Base-by-base conservation (phyloP, 2,888 invertebrate species). In the Tineola bisselliella region DNA sequence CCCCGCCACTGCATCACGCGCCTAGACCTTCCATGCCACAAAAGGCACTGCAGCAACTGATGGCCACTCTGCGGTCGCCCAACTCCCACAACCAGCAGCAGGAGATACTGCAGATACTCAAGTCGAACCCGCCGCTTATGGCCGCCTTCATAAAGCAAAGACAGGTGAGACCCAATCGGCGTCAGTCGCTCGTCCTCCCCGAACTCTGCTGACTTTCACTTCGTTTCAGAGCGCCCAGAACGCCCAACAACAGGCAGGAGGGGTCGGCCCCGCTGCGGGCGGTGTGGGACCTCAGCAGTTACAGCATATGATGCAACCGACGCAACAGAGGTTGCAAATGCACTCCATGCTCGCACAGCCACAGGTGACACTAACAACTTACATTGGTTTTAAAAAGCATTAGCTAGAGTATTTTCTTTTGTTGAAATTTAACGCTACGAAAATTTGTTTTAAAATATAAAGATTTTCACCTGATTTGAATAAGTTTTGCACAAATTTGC, bases 71-170 rank as follows among this genome's bases (percentile, higher is more conserved):
- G 61, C 92, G 95, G 69, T 95, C 94, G 68, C 97, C 97, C 61
- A 93, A 93, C 68, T 93, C 95, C 59, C 94, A 94, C 66, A 96
- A 97, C 74, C 97, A 98, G 75, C 97, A 98, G 73, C 93, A 93
- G 73, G 94, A 95, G 81, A 92, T 95, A 63, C 88, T 97, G 64
- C 92, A 93, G 71, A 96, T 98, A 72, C 90, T 98, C 65, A 97
- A 97, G 81, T 93, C 94, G 65, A 96, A 97, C 84, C 98, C 98
- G 44, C 95, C 95, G 69, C 89, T 98, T 57, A 97, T 98, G 96
- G 96, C 97, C 62, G 96, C 97, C 61, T 96, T 96, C 75, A 94
- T 98, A 66, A 96, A 96, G 73, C 95, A 95, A 78, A 88, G 94
- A 75, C 92, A 93, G 84, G 91, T 90, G 67, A 65, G 74, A 61